These are phyloP conservation scores for Steatocranus sp. DNA, from an alignment of 2,797 vertebrate genomes.

Conservation along the genomic window DNA sequence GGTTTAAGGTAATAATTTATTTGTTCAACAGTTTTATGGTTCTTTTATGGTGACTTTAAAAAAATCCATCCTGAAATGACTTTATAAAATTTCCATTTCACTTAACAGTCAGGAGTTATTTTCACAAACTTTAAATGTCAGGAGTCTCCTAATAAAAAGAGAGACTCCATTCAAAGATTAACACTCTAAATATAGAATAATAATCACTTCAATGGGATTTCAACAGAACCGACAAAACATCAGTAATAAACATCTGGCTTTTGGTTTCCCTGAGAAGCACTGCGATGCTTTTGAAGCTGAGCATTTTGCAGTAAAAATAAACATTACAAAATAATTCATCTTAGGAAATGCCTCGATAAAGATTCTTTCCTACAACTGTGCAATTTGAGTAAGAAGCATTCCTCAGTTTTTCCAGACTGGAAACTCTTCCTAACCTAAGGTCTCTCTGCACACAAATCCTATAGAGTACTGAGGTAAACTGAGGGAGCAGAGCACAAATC, in stretches of 20 bases:
- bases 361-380: conserved; percentile 17
- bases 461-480: background rate
- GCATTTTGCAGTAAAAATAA: background rate
- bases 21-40: background rate
- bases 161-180: background rate
- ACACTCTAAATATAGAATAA: background rate
- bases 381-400: conserved; percentile 8
- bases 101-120: background rate
- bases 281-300: background rate
- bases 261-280: background rate
- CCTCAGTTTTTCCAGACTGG: conserved; percentile 53
- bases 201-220: background rate
- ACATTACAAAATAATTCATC: background rate
- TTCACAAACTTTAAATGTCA: conserved; percentile 14
- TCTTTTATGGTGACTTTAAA: background rate
- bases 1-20: conserved; percentile 82
- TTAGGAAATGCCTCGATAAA: background rate
- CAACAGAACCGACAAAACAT: background rate
- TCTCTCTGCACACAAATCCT: conserved; percentile 3
- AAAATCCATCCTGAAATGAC: background rate
- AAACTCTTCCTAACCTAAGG: conserved; percentile 16
- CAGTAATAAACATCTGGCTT: background rate
- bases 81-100: background rate
- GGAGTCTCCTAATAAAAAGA: background rate
- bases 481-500: background rate